Evolutionary conservation across 2,113 vertebrate genomes (phyloP), one percentile per base, ranked within the genome.

Genomic region (rat (Rattus norvegicus)): DNA sequence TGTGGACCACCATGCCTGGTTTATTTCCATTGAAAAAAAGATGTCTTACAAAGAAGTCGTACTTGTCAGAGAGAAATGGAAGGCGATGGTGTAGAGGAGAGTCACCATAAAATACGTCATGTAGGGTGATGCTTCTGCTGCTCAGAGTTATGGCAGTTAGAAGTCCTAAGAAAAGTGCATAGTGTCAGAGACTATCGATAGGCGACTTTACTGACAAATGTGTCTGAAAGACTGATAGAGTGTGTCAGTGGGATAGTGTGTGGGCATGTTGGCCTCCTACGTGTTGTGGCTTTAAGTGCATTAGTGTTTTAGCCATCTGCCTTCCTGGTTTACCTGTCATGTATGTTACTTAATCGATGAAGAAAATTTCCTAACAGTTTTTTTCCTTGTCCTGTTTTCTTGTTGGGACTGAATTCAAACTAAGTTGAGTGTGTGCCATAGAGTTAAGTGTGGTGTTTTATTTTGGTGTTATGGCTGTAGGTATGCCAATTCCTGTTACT

Each of bases 391-490:
- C 97, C 96, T 98, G 96, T 95, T 97, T 98, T 98, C 95, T 97
- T 98, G 92, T 98, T 98, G 97, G 97, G 94, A 98, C 86, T 97
- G 93, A 96, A 93, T 98, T 98, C 97, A 97, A 97, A 98, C 95
- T 96, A 96, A 96, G 76, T 95, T 97, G 94, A 96, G 92, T 97
- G 84, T 96, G 95, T 54, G 94, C 93, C 88, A 96, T 54, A 89
- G 96, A 91, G 97, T 97, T 97, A 98, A 96, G 94, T 93, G 11
- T 88, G 47, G 95, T 92, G 96, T 97, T 98, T 95, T 88, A 96
- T 89, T 77, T 95, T 96, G 95, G 98, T 98, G 39, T 97, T 90
- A 94, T 85, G 73, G 92, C 97, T 97, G 96, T 94, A 65, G 96
- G 91, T 67, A 97, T 95, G 63, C 93, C 70, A 97, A 97, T 22